Evolutionary conservation across 2,113 vertebrate species (phyloP).

Genomic region (Cheilinus undulatus): DNA sequence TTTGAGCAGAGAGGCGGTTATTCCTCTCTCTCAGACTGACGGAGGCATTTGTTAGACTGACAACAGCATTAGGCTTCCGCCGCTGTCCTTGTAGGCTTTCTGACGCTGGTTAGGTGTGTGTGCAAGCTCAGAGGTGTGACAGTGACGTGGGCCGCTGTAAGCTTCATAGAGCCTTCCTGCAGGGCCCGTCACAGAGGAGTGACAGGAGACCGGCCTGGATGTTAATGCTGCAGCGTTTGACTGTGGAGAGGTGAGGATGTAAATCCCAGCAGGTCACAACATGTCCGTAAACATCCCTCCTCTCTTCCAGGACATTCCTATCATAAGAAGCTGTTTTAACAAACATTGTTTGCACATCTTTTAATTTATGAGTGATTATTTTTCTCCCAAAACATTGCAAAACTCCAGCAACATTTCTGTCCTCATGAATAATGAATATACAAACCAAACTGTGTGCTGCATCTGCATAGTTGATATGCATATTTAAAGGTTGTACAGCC

Average conservation of each 20-base stretch:
- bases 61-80: conserved; percentile 36
- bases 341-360: background rate
- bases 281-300: background rate
- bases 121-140: conserved; percentile 22
- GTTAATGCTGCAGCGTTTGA: background rate
- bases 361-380: conserved; percentile 34
- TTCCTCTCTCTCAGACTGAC: conserved; percentile 18
- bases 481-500: conserved; percentile 20
- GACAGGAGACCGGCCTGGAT: conserved; percentile 9
- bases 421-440: conserved; percentile 59
- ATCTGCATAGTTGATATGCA: conserved; percentile 48
- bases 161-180: conserved; percentile 26
- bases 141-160: background rate
- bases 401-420: conserved; percentile 12
- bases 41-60: conserved; percentile 37
- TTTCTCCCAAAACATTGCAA: conserved; percentile 19
- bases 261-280: conserved; percentile 2
- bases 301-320: background rate
- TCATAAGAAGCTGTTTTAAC: background rate
- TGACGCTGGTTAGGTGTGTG: background rate
- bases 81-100: conserved; percentile 25
- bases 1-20: conserved; percentile 30
- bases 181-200: conserved; percentile 5
- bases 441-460: conserved; percentile 32
- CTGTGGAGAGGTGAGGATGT: background rate